Evolutionary conservation across 2,113 vertebrate species (phyloP).

Genomic region (Dipodomys stephensi): DNA sequence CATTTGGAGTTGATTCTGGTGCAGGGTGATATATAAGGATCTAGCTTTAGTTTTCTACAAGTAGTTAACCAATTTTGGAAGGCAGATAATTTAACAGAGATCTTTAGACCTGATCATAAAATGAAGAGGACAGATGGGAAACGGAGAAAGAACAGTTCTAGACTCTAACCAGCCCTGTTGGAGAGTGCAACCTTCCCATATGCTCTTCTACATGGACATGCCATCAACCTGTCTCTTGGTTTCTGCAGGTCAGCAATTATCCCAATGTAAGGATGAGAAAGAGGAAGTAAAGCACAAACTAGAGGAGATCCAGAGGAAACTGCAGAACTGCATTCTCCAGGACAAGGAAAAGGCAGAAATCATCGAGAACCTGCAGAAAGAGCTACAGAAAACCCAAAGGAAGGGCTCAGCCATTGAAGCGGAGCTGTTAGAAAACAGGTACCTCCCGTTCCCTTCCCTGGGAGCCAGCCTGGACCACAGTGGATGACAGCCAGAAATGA

Average conservation of each 20-base stretch:
- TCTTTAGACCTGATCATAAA: neutral
- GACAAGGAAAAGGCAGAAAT: constrained; percentile 70
- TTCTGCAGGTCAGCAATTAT: constrained; percentile 80
- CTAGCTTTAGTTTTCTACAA: too few relatives aligned
- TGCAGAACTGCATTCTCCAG: constrained; percentile 57
- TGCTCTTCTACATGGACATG: neutral
- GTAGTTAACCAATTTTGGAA: neutral
- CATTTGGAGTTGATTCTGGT: too few relatives aligned
- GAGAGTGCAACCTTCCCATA: neutral
- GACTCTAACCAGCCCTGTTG: neutral
- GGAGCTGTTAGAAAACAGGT: constrained; percentile 80
- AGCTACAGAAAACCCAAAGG: constrained; percentile 70
- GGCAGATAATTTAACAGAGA: constrained; percentile 10
- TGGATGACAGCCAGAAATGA: neutral
- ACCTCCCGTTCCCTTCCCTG: neutral
- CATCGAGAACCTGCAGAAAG: constrained; percentile 65
- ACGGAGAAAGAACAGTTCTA: neutral
- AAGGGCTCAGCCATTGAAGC: constrained; percentile 15
- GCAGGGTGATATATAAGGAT: too few relatives aligned
- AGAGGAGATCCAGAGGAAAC: constrained; percentile 72
- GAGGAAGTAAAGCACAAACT: constrained; percentile 67
- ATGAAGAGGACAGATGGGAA: neutral
- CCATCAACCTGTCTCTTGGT: neutral
- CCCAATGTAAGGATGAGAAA: constrained; percentile 81
- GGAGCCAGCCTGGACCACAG: neutral